Evolutionary conservation across 2,888 invertebrate species (phyloP), one percentile per base, ranked within the genome.

Genomic region (Hemicrepidius hirtus): DNA sequence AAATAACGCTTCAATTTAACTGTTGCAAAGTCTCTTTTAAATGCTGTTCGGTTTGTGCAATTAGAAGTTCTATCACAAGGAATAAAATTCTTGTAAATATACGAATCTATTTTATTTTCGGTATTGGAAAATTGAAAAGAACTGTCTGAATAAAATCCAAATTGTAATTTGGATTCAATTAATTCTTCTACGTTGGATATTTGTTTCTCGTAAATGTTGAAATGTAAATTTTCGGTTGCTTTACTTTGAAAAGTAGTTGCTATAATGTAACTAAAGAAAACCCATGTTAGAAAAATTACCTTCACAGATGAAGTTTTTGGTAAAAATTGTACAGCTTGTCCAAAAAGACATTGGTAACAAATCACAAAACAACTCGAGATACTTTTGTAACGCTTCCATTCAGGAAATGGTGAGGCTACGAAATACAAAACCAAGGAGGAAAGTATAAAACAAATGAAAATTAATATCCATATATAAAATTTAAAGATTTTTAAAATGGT

Each of bases 171-270:
- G 1, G 72, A 74, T 12, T 62, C 37, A 1, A 68, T 37, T 16
- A 75, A 28, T 24, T 75, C 69, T 16, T 70, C 12, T 4, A 65
- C n/a, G 6, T 37, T 74, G 9, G 68, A 65, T 9, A 76, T 70
- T 68, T 74, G 74, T 13, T 46, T 57, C 62, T 68, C 68, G 32
- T 67, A 72, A 0, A 28, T 9, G 2, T 67, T 63, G 18, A 69
- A 65, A 46, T 73, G 70, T 12, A 74, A 41, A 3, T 21, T 35
- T 0, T 37, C 28, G 6, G 66, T 50, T 18, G 68, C 13, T 18
- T 71, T 18, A 3, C 68, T 60, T 71, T 71, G 68, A 13, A 68
- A 71, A 18, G 44, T 37, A 10, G 53, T 68, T 10, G 21, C 6
- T 3, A 44, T 13, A 0, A 65, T 1, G 3, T 32, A 65, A 6